These are phyloP conservation scores for Pseudomugil gertrudae DNA, from an alignment of 2,797 vertebrate species.

Conservation along the genomic window DNA sequence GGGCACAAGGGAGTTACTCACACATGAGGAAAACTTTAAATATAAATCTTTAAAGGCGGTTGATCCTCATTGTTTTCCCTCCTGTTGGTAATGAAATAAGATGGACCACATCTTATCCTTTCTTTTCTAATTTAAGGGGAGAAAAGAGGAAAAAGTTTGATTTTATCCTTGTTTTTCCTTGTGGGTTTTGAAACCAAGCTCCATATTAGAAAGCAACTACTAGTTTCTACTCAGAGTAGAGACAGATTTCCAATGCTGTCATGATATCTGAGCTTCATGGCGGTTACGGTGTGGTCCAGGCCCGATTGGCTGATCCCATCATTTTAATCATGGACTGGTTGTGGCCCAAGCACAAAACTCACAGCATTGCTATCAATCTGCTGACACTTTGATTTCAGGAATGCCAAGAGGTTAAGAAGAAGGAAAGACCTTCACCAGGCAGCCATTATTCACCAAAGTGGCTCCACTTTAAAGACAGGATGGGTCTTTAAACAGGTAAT, in stretches of 20 bases:
- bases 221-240: constrained; percentile 6
- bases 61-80: constrained; percentile 9
- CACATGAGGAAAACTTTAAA: constrained; percentile 10
- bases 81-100: constrained; percentile 1
- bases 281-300: constrained; percentile 34
- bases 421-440: constrained; percentile 34
- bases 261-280: constrained; percentile 34
- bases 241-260: constrained; percentile 30
- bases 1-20: constrained; percentile 18
- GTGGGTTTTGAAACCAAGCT: not conserved
- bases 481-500: constrained; percentile 34
- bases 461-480: constrained; percentile 61
- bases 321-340: constrained; percentile 67
- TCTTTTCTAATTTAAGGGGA: not conserved
- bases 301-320: constrained; percentile 68
- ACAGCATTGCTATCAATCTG: constrained; percentile 35
- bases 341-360: constrained; percentile 31
- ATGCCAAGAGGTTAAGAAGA: constrained; percentile 24
- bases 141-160: too few species aligned
- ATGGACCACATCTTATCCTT: not conserved
- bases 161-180: not conserved
- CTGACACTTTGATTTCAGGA: constrained; percentile 34
- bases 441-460: constrained; percentile 48
- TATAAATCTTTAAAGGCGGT: constrained; percentile 24
- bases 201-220: not conserved